Percentiles rank a stretch among this genome's conserved stretches.
phyloP scores from a whole-genome alignment of 2,113 vertebrate species.

The Stegastes partitus region DNA sequence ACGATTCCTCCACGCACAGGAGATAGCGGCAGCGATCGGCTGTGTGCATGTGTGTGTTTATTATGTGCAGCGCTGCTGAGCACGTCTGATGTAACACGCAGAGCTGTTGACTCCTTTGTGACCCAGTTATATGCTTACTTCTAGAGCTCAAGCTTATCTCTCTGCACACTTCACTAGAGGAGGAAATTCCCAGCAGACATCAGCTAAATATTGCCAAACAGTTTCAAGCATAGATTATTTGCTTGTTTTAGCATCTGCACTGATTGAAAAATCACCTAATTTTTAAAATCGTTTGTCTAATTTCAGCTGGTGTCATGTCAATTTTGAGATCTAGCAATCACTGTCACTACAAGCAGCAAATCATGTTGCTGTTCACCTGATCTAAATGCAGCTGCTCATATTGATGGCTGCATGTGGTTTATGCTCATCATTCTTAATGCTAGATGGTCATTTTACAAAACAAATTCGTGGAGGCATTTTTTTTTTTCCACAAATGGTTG shows the following conservation, averaged over 20 bases:
- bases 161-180: not conserved
- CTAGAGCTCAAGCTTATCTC: slow-evolving; percentile 42
- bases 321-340: not conserved
- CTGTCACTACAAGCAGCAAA: not conserved
- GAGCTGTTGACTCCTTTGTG: slow-evolving; percentile 36
- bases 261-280: not conserved
- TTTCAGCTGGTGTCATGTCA: not conserved
- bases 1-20: not conserved
- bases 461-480: too few species aligned
- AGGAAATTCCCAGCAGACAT: slow-evolving; percentile 8
- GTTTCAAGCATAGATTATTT: not conserved
- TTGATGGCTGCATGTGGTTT: too few species aligned
- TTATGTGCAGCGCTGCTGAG: slow-evolving; percentile 4
- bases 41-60: slow-evolving; percentile 3
- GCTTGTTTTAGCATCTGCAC: not conserved
- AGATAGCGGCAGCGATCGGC: not conserved
- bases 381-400: too few species aligned
- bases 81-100: slow-evolving; percentile 38
- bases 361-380: too few species aligned
- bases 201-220: not conserved
- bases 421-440: too few species aligned
- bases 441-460: too few species aligned
- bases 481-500: too few species aligned
- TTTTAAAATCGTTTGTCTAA: too few species aligned
- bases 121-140: slow-evolving; percentile 58